Percentiles rank a stretch among this genome's conserved stretches.
Evolutionary conservation across 2,888 invertebrate genomes (phyloP).

Genomic region (Tyria jacobaeae): DNA sequence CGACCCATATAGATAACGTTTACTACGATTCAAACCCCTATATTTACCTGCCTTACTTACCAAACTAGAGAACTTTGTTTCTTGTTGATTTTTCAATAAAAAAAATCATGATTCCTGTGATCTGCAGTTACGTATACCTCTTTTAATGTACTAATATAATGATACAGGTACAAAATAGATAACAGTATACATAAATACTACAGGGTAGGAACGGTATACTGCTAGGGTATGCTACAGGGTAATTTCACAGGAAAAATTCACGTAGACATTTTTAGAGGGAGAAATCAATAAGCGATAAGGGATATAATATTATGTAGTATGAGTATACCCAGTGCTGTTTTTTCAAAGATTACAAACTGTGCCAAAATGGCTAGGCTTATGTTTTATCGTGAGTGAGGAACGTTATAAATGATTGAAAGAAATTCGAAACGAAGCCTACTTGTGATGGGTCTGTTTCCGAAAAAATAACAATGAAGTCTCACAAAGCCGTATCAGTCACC

Average conservation of each 20-base stretch:
- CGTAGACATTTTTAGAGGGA: slow-evolving; percentile 16
- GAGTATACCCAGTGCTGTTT: too few relatives aligned
- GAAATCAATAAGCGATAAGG: slow-evolving; percentile 13
- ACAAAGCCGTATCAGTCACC: slow-evolving; percentile 57
- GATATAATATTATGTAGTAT: slow-evolving; percentile 1
- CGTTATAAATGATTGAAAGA: slow-evolving; percentile 29
- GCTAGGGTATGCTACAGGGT: background rate
- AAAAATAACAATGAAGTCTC: slow-evolving; percentile 65
- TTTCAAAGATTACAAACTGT: too few relatives aligned
- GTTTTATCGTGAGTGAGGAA: slow-evolving; percentile 2
- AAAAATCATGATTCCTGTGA: too few relatives aligned
- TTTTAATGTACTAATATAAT: background rate
- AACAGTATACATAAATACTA: background rate
- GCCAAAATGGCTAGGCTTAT: background rate
- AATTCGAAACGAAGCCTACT: slow-evolving; percentile 29
- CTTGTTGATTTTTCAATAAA: too few relatives aligned
- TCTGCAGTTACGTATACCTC: too few relatives aligned
- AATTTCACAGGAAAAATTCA: slow-evolving; percentile 20
- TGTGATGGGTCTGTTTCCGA: slow-evolving; percentile 50
- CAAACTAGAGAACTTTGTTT: slow-evolving; percentile 38
- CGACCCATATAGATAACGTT: slow-evolving; percentile 80
- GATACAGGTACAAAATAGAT: background rate
- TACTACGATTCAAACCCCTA: slow-evolving; percentile 61
- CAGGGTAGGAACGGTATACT: background rate
- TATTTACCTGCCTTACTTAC: slow-evolving; percentile 54